phyloP scores from a whole-genome alignment of 2,797 vertebrate genomes.

The Nyctalus aviator region DNA sequence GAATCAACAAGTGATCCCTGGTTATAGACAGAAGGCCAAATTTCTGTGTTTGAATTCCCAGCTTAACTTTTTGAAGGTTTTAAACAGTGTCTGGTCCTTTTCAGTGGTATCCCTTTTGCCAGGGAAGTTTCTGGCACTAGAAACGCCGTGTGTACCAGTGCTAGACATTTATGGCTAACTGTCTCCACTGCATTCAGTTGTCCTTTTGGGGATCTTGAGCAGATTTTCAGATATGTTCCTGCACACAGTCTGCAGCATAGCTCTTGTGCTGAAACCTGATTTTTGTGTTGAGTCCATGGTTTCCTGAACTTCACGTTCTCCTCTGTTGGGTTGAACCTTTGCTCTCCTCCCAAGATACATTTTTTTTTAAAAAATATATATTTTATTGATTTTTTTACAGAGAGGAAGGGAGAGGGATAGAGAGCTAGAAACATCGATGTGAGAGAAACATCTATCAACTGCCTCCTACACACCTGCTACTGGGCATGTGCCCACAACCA shows the following conservation, averaged over 20 bases:
- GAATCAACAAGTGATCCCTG: conserved; percentile 31
- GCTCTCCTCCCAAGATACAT: not conserved
- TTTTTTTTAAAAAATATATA: too few relatives aligned
- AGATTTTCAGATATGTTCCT: not conserved
- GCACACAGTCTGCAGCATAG: not conserved
- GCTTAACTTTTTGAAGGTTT: conserved; percentile 91
- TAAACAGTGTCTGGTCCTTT: conserved; percentile 89
- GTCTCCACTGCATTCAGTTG: not conserved
- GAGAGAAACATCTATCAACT: too few relatives aligned
- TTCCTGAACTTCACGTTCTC: not conserved
- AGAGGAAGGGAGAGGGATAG: too few relatives aligned
- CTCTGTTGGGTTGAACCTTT: not conserved
- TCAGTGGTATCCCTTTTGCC: conserved; percentile 88
- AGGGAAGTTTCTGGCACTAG: conserved; percentile 88
- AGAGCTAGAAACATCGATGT: too few relatives aligned
- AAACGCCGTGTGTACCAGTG: conserved; percentile 89
- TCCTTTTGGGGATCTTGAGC: not conserved
- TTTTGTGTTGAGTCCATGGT: not conserved
- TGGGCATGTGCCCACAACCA: too few relatives aligned
- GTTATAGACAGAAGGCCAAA: conserved; percentile 57
- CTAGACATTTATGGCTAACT: conserved; percentile 90
- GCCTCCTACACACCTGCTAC: too few relatives aligned
- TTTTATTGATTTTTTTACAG: too few relatives aligned
- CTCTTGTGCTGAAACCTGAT: not conserved
- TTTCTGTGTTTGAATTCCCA: conserved; percentile 64